phyloP scores from a whole-genome alignment of 2,797 vertebrate genomes.

The Tiaroga cobitis region DNA sequence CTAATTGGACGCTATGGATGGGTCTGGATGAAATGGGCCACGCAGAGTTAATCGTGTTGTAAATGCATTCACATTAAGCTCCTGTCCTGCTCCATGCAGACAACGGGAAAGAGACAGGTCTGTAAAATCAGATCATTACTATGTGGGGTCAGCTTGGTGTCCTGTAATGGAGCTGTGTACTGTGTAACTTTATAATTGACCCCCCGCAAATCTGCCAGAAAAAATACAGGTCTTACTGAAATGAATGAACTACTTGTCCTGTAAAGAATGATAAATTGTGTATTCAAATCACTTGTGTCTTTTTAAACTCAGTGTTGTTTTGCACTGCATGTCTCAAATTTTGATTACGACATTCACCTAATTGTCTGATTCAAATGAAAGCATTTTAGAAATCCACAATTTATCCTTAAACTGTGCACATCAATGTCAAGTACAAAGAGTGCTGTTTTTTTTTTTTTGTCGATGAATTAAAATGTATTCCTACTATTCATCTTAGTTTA shows the following conservation, averaged over 20 bases:
- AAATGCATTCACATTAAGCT: conserved; percentile 56
- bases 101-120: conserved; percentile 20
- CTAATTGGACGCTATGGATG: conserved; percentile 56
- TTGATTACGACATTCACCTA: neutral
- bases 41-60: conserved; percentile 48
- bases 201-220: neutral
- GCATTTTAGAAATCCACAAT: neutral
- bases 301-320: neutral
- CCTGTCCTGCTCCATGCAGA: conserved; percentile 42
- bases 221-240: neutral
- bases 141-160: conserved; percentile 27
- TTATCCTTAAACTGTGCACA: neutral
- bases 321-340: neutral
- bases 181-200: neutral
- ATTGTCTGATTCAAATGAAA: neutral
- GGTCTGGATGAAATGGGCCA: conserved; percentile 45
- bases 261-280: neutral
- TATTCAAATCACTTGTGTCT: neutral
- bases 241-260: neutral
- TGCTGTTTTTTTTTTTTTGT: neutral
- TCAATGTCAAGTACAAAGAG: neutral
- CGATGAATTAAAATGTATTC: neutral
- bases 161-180: conserved; percentile 22
- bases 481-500: neutral
- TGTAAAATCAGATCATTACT: conserved; percentile 49